These are phyloP conservation scores for Sinocyclocheilus anshuiensis DNA, from an alignment of 2,113 vertebrate species.

Conservation along the genomic window DNA sequence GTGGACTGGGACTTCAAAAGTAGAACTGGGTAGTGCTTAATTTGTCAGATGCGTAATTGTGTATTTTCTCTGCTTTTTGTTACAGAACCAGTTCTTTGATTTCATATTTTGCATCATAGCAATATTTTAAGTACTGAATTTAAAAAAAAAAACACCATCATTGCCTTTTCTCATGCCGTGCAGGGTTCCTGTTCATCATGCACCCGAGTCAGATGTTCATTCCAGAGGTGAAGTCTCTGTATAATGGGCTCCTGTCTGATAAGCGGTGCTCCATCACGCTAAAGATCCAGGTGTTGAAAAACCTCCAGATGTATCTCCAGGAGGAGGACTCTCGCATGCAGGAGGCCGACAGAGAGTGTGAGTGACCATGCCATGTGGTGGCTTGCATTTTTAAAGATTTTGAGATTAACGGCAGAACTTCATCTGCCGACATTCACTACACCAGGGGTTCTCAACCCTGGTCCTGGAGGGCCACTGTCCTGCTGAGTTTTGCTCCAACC, in stretches of 20 bases:
- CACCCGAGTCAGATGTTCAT: constrained; percentile 97
- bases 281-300: constrained; percentile 98
- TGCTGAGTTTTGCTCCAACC: no score
- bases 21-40: neutral
- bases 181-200: constrained; percentile 97
- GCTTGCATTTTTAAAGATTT: neutral
- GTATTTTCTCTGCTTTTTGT: neutral
- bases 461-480: no score
- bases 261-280: constrained; percentile 86
- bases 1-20: neutral
- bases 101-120: neutral
- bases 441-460: neutral
- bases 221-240: constrained; percentile 92
- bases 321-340: constrained; percentile 98
- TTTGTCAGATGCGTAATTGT: neutral
- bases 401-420: neutral
- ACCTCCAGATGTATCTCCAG: constrained; percentile 96
- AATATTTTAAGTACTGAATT: neutral
- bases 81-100: neutral
- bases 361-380: constrained; percentile 59
- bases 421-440: no score
- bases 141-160: neutral
- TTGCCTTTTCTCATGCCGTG: neutral
- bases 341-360: constrained; percentile 95
- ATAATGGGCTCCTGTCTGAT: constrained; percentile 93